phyloP scores from a whole-genome alignment of 2,888 invertebrate genomes.

The Tubulanus polymorphus region DNA sequence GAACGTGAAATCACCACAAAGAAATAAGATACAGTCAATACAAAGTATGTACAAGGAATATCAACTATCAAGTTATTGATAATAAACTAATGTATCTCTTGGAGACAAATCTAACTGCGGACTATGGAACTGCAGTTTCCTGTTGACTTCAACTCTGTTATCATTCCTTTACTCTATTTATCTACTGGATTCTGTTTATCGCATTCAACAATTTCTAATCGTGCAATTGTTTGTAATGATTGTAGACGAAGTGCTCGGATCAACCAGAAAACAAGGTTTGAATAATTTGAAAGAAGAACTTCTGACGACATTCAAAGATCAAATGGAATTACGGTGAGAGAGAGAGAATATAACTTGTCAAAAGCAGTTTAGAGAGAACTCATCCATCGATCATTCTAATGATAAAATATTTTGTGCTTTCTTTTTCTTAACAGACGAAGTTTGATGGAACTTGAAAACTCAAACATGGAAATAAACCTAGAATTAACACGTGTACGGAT shows the following conservation, averaged over 20 bases:
- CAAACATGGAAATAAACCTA: conserved; percentile 77
- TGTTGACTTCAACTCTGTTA: no score
- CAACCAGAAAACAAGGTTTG: conserved; percentile 66
- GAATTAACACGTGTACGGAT: conserved; percentile 86
- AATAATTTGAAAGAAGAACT: conserved; percentile 73
- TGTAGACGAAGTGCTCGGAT: conserved; percentile 59
- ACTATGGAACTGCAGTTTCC: no score
- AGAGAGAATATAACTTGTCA: not conserved
- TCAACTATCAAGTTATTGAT: no score
- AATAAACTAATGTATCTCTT: no score
- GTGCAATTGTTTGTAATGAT: no score
- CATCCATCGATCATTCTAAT: not conserved
- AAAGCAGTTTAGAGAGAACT: not conserved
- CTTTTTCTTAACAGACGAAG: conserved; percentile 59
- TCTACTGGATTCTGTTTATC: no score
- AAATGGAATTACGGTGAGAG: conserved; percentile 75
- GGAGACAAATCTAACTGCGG: no score
- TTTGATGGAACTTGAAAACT: conserved; percentile 86
- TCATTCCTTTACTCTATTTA: no score
- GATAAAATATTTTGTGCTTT: not conserved
- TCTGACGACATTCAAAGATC: conserved; percentile 83
- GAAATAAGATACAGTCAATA: conserved; percentile 38
- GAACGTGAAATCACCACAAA: conserved; percentile 26
- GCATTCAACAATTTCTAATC: no score
- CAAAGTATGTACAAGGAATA: conserved; percentile 33